These are phyloP conservation scores for Leptopilina drosophilae DNA, from an alignment of 2,888 invertebrate genomes.

Conservation along the genomic window DNA sequence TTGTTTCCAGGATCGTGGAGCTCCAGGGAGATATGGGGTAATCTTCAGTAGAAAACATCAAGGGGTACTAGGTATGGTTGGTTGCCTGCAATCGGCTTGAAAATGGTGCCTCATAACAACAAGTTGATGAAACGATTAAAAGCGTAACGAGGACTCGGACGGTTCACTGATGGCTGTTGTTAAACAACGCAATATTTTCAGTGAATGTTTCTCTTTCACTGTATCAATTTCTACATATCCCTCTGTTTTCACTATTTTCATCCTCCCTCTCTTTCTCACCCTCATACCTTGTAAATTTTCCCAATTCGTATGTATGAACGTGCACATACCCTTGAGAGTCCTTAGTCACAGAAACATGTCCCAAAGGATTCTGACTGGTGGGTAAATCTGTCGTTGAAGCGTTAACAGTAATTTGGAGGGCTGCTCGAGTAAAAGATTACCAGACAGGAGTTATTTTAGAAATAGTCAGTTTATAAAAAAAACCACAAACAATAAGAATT, in stretches of 20 bases:
- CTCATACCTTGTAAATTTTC: constrained; percentile 67
- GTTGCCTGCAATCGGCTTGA: constrained; percentile 44
- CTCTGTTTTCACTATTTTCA: not conserved
- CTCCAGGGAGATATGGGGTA: constrained; percentile 14
- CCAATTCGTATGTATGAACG: constrained; percentile 74
- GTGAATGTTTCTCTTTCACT: constrained; percentile 22
- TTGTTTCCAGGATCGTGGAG: constrained; percentile 25
- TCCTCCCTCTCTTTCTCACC: not conserved
- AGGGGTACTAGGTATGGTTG: not conserved
- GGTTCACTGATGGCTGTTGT: constrained; percentile 67
- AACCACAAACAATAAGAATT: too few relatives aligned
- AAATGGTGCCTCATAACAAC: constrained; percentile 71
- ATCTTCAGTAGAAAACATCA: not conserved
- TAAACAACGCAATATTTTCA: constrained; percentile 54
- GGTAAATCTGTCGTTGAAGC: constrained; percentile 72
- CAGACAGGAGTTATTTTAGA: not conserved
- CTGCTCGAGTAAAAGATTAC: constrained; percentile 47
- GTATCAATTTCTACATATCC: constrained; percentile 7
- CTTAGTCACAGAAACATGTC: constrained; percentile 72
- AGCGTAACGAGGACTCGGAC: constrained; percentile 70
- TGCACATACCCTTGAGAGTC: constrained; percentile 66
- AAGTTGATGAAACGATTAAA: constrained; percentile 75
- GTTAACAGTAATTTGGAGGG: constrained; percentile 72
- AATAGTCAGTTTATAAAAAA: too few relatives aligned
- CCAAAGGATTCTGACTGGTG: constrained; percentile 61